Evolutionary conservation across 2,888 invertebrate genomes (phyloP), one percentile per base, ranked within the genome.

Genomic region (Plemyria rubiginata): DNA sequence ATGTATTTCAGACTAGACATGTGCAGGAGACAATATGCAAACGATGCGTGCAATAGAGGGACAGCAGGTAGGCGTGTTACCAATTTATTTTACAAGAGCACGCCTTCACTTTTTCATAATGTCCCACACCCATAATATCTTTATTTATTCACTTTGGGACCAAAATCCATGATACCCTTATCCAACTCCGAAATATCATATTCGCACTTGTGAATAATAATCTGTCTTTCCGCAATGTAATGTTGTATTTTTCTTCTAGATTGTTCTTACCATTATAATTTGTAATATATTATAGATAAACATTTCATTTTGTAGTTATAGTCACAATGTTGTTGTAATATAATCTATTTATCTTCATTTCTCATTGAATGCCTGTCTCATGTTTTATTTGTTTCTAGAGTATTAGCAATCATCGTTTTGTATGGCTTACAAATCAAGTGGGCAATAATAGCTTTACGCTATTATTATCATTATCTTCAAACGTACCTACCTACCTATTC

Each of bases 21-120:
- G 98, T 98, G 98, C 96, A 96, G 98, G 94, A 96, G 98, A 94
- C 96, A 97, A 94, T 96, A 96, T 94, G 96, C 97, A 91, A 96
- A 96, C 95, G 98, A 97, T 94, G 96, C 96, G 94, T 98, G 98
- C 96, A 98, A 98, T 96, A 96, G 98, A 95, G 98, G 98, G 94
- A 98, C 98, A 81, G 98, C 98, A 97, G 98, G 98, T 98, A 97
- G 95, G 91, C 90, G 91, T 91, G 92, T 89, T 83, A 83, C 81
- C 78, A 80, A 83, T 72, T 84, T 79, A 72, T 77, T 78, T 81
- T 75, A 73, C 78, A 83, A 85, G 85, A 88, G 91, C 92, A 92
- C 92, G 90, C 92, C 92, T 86, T 79, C 76, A 59, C 64, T 77
- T 38, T 84, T 79, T 82, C 82, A 85, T 84, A 77, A 77, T 67